Base-by-base conservation (phyloP, 2,888 invertebrate species). In the Girardia tigrina region DNA sequence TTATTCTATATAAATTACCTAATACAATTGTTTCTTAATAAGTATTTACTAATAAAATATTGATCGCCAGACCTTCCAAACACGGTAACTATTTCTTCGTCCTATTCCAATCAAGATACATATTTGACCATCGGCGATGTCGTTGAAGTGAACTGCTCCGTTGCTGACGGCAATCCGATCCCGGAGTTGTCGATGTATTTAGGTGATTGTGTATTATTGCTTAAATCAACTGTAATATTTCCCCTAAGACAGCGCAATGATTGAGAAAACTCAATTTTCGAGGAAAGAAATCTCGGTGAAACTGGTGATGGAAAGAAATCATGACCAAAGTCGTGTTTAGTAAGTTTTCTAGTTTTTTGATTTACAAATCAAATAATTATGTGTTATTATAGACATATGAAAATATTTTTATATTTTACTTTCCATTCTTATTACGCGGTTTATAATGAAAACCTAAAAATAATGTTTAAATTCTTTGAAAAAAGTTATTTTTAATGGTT, bases 51-150 rank as follows among this genome's bases (percentile, higher is more conserved):
- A n/a, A n/a, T n/a, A n/a, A n/a, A n/a, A n/a, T n/a, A n/a, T n/a
- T n/a, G n/a, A n/a, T n/a, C n/a, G n/a, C n/a, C n/a, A 56, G 56
- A 56, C 23, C 23, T 56, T 56, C 56, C 56, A 16, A 56, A n/a
- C n/a, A n/a, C 2, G 23, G n/a, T 56, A 2, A 56, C n/a, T n/a
- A 56, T 56, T 56, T 56, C 56, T 4, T 56, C 56, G n/a, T 56
- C 56, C 56, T 20, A 20, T 23, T 6, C 23, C 23, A 4, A 56
- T 8, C 56, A n/a, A 8, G 36, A 36, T 36, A 12, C 36, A 8
- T 56, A 56, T 56, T 56, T 56, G 56, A 56, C n/a, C n/a, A n/a
- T 56, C n/a, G 56, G 56, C n/a, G 56, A 56, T 8, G n/a, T 12
- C 6, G n/a, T 56, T 20, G 56, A 56, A 56, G n/a, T 56, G 8